These are phyloP conservation scores for Ips nitidus DNA, from an alignment of 1,140 invertebrate species.

Conservation along the genomic window DNA sequence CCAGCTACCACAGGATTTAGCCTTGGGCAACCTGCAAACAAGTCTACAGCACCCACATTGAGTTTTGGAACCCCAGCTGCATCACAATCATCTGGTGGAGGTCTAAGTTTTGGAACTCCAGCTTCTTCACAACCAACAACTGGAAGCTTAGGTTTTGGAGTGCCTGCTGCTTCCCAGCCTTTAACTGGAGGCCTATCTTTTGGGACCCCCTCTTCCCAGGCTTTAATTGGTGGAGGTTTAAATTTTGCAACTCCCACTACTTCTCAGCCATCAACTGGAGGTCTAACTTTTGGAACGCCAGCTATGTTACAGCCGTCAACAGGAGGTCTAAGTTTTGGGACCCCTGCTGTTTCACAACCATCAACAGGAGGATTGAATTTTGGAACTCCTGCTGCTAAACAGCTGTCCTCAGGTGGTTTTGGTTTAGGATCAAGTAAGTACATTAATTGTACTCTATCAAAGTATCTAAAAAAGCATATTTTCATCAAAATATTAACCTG, in stretches of 20 bases:
- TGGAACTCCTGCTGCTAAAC: not conserved
- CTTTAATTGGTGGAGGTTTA: not conserved
- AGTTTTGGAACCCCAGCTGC: slow-evolving; percentile 11
- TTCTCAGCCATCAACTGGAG: no score
- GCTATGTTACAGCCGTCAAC: no score
- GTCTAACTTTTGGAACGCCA: no score
- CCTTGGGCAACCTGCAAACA: not conserved
- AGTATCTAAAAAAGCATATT: not conserved
- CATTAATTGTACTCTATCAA: slow-evolving; percentile 14
- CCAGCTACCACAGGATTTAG: slow-evolving; percentile 1
- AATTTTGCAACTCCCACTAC: not conserved
- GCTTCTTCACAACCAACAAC: not conserved
- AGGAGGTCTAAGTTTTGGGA: not conserved
- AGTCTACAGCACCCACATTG: slow-evolving; percentile 5
- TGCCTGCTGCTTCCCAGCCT: not conserved
- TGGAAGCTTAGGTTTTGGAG: not conserved
- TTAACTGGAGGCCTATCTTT: not conserved
- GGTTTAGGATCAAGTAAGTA: slow-evolving; percentile 22
- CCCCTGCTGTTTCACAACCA: not conserved
- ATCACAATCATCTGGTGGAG: not conserved
- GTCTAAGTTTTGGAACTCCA: not conserved
- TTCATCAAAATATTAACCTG: not conserved
- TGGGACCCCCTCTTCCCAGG: not conserved
- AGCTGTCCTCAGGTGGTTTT: no score
- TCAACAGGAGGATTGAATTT: slow-evolving; percentile 7